Evolutionary conservation across 2,113 vertebrate genomes (phyloP).

Genomic region (Hirundichthys speculiger): DNA sequence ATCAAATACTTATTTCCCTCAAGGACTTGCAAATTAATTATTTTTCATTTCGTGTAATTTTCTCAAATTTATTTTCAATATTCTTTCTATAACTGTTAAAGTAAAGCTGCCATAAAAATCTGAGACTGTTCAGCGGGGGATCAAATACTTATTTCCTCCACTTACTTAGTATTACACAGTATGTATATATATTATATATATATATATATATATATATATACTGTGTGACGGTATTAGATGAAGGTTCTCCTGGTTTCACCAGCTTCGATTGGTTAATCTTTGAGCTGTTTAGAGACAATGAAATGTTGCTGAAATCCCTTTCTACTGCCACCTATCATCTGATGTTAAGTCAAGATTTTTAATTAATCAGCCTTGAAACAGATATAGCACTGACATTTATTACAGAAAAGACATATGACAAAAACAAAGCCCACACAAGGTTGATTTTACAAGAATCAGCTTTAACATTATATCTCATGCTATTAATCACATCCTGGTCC

Average conservation of each 20-base stretch:
- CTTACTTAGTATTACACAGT: no score
- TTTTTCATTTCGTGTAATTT: no score
- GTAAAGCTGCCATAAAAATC: no score
- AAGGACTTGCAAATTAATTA: no score
- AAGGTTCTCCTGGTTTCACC: constrained; percentile 19
- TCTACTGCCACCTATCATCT: not conserved
- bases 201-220: no score
- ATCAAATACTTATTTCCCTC: no score
- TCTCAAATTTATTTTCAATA: no score
- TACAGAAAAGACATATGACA: not conserved
- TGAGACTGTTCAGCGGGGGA: no score
- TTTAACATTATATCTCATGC: constrained; percentile 35
- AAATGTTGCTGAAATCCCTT: constrained; percentile 16
- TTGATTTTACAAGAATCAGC: constrained; percentile 38
- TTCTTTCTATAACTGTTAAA: no score
- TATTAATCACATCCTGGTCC: constrained; percentile 60
- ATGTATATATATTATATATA: no score
- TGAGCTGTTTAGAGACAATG: constrained; percentile 24
- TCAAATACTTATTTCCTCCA: no score
- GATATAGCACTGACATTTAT: constrained; percentile 11
- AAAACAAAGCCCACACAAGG: constrained; percentile 25
- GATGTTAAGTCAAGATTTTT: constrained; percentile 21
- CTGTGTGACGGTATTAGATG: no score
- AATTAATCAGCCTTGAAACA: constrained; percentile 14
- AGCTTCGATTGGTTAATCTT: constrained; percentile 18